Percentiles rank a stretch among this genome's conserved stretches.
phyloP scores from a whole-genome alignment of 2,888 invertebrate species.

The Plebejus argus region DNA sequence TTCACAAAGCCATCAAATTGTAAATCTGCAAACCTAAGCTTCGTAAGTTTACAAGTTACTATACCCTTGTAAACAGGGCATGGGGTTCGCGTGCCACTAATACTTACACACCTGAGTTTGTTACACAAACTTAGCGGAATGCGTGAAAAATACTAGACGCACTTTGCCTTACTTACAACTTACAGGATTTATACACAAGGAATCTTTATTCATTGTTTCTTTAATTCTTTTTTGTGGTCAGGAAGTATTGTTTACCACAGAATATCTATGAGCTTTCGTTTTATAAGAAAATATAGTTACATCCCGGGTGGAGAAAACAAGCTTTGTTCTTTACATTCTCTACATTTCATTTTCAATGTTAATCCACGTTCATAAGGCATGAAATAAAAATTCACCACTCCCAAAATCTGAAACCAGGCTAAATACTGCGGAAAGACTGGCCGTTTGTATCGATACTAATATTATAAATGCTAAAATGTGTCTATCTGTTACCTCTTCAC shows the following conservation, averaged over 20 bases:
- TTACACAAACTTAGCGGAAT: slow-evolving; percentile 38
- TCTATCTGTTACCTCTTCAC: no score
- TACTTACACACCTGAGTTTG: slow-evolving; percentile 51
- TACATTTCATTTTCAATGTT: no score
- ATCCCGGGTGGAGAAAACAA: background rate
- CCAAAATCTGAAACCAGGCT: no score
- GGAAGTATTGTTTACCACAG: background rate
- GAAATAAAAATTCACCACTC: no score
- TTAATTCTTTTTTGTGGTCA: background rate
- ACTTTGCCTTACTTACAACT: slow-evolving; percentile 27
- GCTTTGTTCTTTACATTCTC: no score
- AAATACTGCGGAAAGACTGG: no score
- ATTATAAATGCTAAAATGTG: no score
- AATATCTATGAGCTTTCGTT: background rate
- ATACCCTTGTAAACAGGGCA: slow-evolving; percentile 44
- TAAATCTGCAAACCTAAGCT: no score
- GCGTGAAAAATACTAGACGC: slow-evolving; percentile 48
- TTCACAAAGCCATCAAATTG: no score
- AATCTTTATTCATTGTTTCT: background rate
- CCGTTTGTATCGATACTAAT: no score
- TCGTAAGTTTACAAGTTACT: slow-evolving; percentile 33
- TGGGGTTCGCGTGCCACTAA: slow-evolving; percentile 56
- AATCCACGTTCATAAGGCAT: no score
- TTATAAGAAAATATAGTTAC: background rate
- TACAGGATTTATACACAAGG: slow-evolving; percentile 7